Evolutionary conservation across 1,140 invertebrate genomes (phyloP).

Genomic region (Eufriesea mexicana): DNA sequence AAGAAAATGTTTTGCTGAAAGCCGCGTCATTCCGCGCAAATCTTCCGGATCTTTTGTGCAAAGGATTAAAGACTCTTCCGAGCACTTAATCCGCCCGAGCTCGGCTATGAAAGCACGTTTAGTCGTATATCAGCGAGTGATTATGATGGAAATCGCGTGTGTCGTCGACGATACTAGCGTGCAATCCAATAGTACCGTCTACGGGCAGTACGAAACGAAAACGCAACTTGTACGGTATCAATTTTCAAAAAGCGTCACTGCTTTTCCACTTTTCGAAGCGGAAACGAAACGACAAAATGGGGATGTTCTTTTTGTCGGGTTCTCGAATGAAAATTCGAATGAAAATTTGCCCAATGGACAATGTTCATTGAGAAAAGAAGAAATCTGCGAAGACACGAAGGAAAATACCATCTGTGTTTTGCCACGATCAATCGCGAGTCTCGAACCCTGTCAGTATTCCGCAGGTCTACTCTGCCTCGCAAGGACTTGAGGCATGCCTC

Average conservation of each 20-base stretch:
- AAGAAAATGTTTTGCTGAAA: not conserved
- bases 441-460: slow-evolving; percentile 11
- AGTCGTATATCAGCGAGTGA: slow-evolving; percentile 27
- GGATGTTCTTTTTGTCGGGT: no score
- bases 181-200: no score
- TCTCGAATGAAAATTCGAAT: not conserved
- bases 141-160: no score
- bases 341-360: not conserved
- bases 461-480: slow-evolving; percentile 11
- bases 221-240: no score
- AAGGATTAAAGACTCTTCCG: slow-evolving; percentile 40
- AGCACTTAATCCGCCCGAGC: slow-evolving; percentile 35
- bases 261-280: no score
- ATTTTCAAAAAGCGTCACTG: no score
- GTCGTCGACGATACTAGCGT: not conserved
- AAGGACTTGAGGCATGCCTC: slow-evolving; percentile 69
- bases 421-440: slow-evolving; percentile 60
- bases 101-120: slow-evolving; percentile 4
- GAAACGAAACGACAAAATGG: no score
- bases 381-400: slow-evolving; percentile 14
- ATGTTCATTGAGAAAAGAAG: not conserved
- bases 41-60: slow-evolving; percentile 12
- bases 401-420: slow-evolving; percentile 12
- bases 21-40: not conserved
- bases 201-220: no score